Conservation (phyloP, 2,113 vertebrate genomes). For the Ochotona princeps region DNA sequence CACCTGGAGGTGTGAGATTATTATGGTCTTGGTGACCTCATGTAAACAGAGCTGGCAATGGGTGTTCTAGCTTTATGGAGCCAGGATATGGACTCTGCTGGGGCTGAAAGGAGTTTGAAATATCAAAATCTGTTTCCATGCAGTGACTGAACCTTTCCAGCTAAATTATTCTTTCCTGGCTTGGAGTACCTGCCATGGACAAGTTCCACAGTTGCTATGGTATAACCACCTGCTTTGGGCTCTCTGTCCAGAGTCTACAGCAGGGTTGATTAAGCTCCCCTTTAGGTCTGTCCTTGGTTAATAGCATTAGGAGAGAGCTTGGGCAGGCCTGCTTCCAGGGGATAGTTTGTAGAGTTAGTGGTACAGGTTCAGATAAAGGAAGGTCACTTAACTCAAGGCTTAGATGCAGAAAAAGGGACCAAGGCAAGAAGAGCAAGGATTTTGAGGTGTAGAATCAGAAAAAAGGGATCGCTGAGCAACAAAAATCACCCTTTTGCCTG, state of each 20-base stretch:
- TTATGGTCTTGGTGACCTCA: not conserved
- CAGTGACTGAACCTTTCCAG: not conserved
- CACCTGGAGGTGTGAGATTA: not conserved
- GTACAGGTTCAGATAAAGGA: not conserved
- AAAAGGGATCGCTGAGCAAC: not conserved
- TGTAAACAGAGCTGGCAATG: not conserved
- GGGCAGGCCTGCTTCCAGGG: not conserved
- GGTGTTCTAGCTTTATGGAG: not conserved
- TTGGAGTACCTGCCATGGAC: not conserved
- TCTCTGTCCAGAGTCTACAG: not conserved
- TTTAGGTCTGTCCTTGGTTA: not conserved
- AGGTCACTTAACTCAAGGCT: not conserved
- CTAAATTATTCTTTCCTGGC: constrained; percentile 10
- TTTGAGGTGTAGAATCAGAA: not conserved
- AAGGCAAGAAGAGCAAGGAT: not conserved
- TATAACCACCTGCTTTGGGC: not conserved
- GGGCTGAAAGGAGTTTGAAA: not conserved
- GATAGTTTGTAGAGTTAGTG: not conserved
- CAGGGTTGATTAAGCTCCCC: not conserved
- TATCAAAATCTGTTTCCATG: not conserved
- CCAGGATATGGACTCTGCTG: not conserved
- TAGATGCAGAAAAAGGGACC: not conserved
- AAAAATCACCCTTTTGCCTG: not conserved
- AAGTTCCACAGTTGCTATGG: not conserved
- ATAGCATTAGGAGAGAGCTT: not conserved